phyloP scores from a whole-genome alignment of 2,888 invertebrate species.

The Agonopterix subpropinquella region DNA sequence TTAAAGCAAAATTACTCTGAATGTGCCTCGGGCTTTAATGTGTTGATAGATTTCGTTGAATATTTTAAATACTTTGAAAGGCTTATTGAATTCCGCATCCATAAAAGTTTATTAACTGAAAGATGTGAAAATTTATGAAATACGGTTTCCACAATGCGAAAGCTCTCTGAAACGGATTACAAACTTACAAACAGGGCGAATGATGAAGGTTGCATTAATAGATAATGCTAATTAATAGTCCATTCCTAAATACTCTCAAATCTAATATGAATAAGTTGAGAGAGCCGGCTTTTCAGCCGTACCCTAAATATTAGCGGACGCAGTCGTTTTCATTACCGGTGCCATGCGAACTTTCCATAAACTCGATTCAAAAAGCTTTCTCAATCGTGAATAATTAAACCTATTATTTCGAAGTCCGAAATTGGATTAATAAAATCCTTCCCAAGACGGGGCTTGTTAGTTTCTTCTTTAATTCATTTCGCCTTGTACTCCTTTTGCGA shows the following conservation, averaged over 20 bases:
- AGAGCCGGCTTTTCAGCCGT: background rate
- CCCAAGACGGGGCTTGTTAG: slow-evolving; percentile 16
- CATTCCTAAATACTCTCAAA: slow-evolving; percentile 1
- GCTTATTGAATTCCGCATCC: too few species aligned
- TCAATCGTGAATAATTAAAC: slow-evolving; percentile 63
- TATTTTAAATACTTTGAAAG: too few species aligned
- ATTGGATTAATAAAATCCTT: slow-evolving; percentile 54
- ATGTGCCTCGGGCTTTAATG: too few species aligned
- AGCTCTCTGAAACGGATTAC: background rate
- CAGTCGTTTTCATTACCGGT: slow-evolving; percentile 40
- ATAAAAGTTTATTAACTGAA: too few species aligned
- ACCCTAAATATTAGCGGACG: background rate
- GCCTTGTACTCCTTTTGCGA: slow-evolving; percentile 13
- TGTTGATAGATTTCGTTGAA: too few species aligned
- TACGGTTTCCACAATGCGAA: too few species aligned
- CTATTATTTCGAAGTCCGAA: slow-evolving; percentile 52
- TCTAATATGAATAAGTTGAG: slow-evolving; percentile 3
- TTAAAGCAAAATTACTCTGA: too few species aligned
- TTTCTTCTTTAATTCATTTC: slow-evolving; percentile 28
- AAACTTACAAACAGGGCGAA: background rate
- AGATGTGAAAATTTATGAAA: too few species aligned
- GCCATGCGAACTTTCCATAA: slow-evolving; percentile 47
- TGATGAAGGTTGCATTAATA: slow-evolving; percentile 4
- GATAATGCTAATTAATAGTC: slow-evolving; percentile 6
- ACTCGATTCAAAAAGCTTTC: slow-evolving; percentile 50